Evolutionary conservation across 30 jellyfish, hydroid and myxozoan genomes (phyloP).

Genomic region (Mastigias papua): DNA sequence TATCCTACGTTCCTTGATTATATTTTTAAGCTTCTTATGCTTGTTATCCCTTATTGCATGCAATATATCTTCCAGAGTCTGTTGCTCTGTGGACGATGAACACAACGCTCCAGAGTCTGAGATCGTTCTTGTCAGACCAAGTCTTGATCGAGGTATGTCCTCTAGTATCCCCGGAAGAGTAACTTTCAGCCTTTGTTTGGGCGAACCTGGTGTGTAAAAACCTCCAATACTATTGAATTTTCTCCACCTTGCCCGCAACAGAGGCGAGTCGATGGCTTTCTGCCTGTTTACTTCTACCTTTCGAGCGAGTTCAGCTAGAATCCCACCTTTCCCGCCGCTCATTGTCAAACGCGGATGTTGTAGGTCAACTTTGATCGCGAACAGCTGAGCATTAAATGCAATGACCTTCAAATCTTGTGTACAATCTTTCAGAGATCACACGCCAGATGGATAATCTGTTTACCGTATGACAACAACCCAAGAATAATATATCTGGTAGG

Average conservation of each 20-base stretch:
- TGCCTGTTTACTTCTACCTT: constrained; percentile 70
- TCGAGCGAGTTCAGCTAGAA: constrained; percentile 62
- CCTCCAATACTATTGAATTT: not conserved
- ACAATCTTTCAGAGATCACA: no score
- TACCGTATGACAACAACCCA: no score
- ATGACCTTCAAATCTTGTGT: no score
- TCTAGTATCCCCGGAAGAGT: constrained; percentile 44
- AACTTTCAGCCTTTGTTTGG: constrained; percentile 26
- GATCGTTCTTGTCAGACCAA: constrained; percentile 15
- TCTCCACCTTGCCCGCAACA: constrained; percentile 72
- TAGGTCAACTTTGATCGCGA: no score
- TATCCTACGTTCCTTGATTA: constrained; percentile 40
- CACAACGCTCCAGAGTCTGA: constrained; percentile 33
- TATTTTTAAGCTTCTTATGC: constrained; percentile 42
- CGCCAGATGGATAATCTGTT: no score
- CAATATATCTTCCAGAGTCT: constrained; percentile 21
- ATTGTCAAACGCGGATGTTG: not conserved
- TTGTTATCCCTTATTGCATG: constrained; percentile 54
- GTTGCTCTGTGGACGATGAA: constrained; percentile 2
- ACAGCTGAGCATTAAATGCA: no score
- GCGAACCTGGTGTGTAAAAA: constrained; percentile 22
- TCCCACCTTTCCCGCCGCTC: constrained; percentile 67
- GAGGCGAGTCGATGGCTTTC: constrained; percentile 75
- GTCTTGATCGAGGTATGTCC: not conserved
- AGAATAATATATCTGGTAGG: no score